Evolutionary conservation across 2,888 invertebrate genomes (phyloP), one percentile per base, ranked within the genome.

Genomic region (Drosophila aldrichi): DNA sequence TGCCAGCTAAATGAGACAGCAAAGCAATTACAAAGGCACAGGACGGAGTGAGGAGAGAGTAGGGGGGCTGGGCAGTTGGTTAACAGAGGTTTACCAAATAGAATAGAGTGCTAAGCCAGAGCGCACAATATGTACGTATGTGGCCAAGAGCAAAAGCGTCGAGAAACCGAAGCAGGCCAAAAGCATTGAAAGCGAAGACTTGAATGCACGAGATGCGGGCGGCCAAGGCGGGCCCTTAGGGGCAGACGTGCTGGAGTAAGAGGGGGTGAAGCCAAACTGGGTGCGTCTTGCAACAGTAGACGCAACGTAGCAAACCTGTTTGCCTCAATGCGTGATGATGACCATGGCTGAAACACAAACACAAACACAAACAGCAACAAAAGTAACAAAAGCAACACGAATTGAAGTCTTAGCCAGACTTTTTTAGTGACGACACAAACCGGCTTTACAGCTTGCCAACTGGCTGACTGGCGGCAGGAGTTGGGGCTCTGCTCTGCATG

Each of bases 351-450:
- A 71, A 46, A 74, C 49, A 48, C 60, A 63, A 25, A 29, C 29
- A 29, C 3, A 61, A 72, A 25, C 58, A 38, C 10, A n/a, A 41
- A 18, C 46, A 16, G 52, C 61, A 66, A 8, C 48, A 66, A 60
- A 38, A 20, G 54, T 22, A 54, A 54, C 54, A 54, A 54, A 66
- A 38, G 34, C 49, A 44, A 44, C 41, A 40, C 43, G 20, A 73
- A 63, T 62, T 56, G 49, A 69, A 68, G 72, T 73, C 79, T 52
- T 61, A 54, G 69, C 60, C 48, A 64, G 79, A 70, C 67, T 80
- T 77, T 82, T 77, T 85, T 74, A 79, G 89, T 86, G 85, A 86
- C 86, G 86, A 86, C 86, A 86, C 78, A 87, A 86, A 87, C 86
- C 87, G 87, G 87, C 84, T 86, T 86, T 68, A 40, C 64, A 70